phyloP scores from a whole-genome alignment of 2,888 invertebrate genomes.

The Oxystoma pomonae region DNA sequence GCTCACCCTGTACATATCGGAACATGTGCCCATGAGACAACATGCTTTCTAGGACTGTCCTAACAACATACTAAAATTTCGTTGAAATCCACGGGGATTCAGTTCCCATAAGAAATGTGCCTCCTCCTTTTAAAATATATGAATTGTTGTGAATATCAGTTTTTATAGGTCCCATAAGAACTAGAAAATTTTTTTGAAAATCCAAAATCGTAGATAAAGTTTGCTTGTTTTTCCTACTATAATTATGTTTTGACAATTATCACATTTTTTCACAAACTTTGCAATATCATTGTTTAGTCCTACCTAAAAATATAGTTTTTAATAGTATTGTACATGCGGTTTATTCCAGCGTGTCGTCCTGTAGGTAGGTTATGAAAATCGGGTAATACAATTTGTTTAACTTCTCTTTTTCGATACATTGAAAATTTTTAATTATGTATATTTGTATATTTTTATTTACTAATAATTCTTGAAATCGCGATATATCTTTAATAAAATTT shows the following conservation, averaged over 20 bases:
- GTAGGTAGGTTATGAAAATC: conserved; percentile 29
- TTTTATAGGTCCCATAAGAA: conserved; percentile 15
- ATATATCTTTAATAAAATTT: conserved; percentile 13
- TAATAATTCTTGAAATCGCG: not conserved
- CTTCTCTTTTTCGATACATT: conserved; percentile 9
- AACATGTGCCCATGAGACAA: too few species aligned
- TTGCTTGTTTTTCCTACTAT: conserved; percentile 7
- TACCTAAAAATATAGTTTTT: conserved; percentile 23
- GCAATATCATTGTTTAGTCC: conserved; percentile 20
- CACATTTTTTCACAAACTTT: conserved; percentile 24
- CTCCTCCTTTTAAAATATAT: too few species aligned
- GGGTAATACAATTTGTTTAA: conserved; percentile 25
- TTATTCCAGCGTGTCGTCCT: conserved; percentile 27
- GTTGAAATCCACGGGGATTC: too few species aligned
- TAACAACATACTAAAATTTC: too few species aligned
- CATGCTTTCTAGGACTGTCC: too few species aligned
- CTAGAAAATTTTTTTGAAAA: conserved; percentile 21
- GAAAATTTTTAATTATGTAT: conserved; percentile 16
- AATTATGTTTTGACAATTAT: conserved; percentile 19
- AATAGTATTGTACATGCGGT: conserved; percentile 22
- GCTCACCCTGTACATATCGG: too few species aligned
- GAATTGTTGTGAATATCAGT: conserved; percentile 9
- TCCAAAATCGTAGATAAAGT: conserved; percentile 13
- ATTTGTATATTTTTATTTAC: conserved; percentile 11
- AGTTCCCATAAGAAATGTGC: too few species aligned